A percentile compares a stretch with the other conserved stretches of the same genome.
Evolutionary conservation across 64 coral and sea anemone genomes (phyloP).

Genomic region (Stichodactyla mertensii): DNA sequence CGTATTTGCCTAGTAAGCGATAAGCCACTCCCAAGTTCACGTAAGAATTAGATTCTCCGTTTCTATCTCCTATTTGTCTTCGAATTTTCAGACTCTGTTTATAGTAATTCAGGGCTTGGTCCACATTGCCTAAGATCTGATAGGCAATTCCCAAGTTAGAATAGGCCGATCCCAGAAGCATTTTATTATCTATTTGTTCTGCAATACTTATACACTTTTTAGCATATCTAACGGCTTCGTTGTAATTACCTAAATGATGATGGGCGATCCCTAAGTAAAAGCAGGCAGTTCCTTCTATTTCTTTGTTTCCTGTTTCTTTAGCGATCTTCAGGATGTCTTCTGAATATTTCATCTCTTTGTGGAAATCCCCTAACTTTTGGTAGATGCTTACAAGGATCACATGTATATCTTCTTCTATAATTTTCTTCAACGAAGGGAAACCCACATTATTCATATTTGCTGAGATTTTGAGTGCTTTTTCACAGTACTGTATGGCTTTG

Average conservation of each 20-base stretch:
- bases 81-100: background rate
- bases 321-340: slow-evolving; percentile 6
- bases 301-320: background rate
- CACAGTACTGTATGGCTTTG: background rate
- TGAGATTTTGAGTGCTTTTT: slow-evolving; percentile 27
- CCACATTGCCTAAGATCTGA: background rate
- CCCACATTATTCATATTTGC: background rate
- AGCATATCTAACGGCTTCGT: too few species aligned
- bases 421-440: background rate
- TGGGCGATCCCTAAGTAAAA: background rate
- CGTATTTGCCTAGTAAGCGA: slow-evolving; percentile 19
- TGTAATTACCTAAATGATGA: background rate
- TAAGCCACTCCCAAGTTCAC: slow-evolving; percentile 30
- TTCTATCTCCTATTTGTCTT: background rate
- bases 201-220: too few species aligned
- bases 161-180: background rate
- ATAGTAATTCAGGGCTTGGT: background rate
- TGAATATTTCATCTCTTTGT: background rate
- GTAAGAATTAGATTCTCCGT: background rate
- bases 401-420: slow-evolving; percentile 9
- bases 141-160: background rate
- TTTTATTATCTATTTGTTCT: background rate
- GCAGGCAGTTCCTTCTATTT: background rate
- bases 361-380: slow-evolving; percentile 5
- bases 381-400: slow-evolving; percentile 28